phyloP scores from a whole-genome alignment of 1,140 invertebrate species.

The Drosophila auraria region DNA sequence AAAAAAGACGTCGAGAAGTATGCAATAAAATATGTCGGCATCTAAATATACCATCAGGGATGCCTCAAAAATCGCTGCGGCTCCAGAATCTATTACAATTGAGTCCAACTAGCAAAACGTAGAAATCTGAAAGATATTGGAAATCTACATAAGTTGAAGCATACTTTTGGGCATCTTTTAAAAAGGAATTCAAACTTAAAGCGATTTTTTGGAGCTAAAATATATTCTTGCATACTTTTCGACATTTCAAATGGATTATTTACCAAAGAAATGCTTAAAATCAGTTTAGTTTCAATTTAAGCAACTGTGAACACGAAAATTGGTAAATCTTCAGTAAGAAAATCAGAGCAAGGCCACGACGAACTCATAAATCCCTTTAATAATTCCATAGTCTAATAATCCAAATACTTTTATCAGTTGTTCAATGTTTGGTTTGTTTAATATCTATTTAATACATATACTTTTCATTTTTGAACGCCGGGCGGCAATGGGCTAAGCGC shows the following conservation, averaged over 20 bases:
- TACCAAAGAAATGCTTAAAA: too few species aligned
- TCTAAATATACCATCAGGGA: too few species aligned
- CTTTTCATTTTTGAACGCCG: conserved; percentile 59
- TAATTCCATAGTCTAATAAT: conserved; percentile 6
- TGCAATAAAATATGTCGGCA: too few species aligned
- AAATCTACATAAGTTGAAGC: too few species aligned
- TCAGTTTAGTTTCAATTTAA: neutral
- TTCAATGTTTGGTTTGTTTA: conserved; percentile 23
- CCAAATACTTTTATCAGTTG: conserved; percentile 26
- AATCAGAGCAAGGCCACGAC: neutral
- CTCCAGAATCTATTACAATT: too few species aligned
- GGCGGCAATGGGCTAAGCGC: conserved; percentile 74
- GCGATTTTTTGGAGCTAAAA: neutral
- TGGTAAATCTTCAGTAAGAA: neutral
- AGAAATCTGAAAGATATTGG: too few species aligned
- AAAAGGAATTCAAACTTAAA: too few species aligned
- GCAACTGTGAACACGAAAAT: neutral
- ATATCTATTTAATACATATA: conserved; percentile 8
- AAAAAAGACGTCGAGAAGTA: too few species aligned
- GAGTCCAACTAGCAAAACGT: too few species aligned
- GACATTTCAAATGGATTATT: neutral
- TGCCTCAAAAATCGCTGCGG: too few species aligned
- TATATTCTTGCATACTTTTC: neutral
- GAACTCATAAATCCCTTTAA: conserved; percentile 13
- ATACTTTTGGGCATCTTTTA: too few species aligned